A percentile compares a stretch with the other conserved stretches of the same genome.
Evolutionary conservation across 2,888 invertebrate genomes (phyloP).

Genomic region (Tiliacea aurago): DNA sequence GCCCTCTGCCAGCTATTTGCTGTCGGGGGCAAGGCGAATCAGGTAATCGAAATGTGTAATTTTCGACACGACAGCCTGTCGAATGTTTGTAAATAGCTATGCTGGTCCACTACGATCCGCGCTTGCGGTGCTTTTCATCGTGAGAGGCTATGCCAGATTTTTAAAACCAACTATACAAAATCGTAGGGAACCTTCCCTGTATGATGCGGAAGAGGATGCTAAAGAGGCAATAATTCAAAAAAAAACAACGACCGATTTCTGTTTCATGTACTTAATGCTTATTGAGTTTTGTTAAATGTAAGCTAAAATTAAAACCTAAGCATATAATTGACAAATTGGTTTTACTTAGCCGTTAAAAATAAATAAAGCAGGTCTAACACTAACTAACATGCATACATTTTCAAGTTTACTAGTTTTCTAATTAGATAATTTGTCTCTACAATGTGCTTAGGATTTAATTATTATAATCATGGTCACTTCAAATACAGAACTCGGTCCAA

Average conservation of each 20-base stretch:
- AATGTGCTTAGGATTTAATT: conserved; percentile 48
- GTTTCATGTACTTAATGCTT: conserved; percentile 48
- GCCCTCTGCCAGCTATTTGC: background rate
- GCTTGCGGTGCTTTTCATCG: background rate
- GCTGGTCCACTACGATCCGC: conserved; percentile 5
- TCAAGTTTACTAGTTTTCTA: conserved; percentile 14
- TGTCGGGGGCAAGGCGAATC: background rate
- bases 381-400: conserved; percentile 47
- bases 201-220: conserved; percentile 33
- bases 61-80: conserved; percentile 2
- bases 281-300: conserved; percentile 55
- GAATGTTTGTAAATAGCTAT: conserved; percentile 1
- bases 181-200: conserved; percentile 33
- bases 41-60: background rate
- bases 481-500: conserved; percentile 62
- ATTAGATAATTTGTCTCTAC: conserved; percentile 12
- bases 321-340: conserved; percentile 28
- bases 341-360: conserved; percentile 14
- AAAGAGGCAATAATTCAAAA: conserved; percentile 19
- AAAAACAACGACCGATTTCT: conserved; percentile 59
- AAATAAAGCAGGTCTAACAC: conserved; percentile 43
- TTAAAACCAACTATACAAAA: conserved; percentile 11
- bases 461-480: conserved; percentile 29
- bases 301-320: conserved; percentile 46
- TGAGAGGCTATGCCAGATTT: background rate